Evolutionary conservation across 2,888 invertebrate species (phyloP).

Genomic region (Byasa hedistus): DNA sequence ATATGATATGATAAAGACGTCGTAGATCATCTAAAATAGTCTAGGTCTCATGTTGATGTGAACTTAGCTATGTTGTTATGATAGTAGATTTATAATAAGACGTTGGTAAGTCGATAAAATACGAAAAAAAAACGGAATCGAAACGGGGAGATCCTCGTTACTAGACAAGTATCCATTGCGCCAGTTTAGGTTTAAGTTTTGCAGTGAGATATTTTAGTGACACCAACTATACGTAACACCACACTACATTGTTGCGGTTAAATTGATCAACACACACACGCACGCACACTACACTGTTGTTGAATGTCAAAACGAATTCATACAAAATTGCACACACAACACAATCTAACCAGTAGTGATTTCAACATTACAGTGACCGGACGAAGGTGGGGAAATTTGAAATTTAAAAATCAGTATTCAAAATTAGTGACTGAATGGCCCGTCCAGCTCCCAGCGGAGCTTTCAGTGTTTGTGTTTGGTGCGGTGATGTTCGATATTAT

Average conservation of each 20-base stretch:
- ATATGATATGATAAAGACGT: too few relatives aligned
- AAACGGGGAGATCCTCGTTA: too few relatives aligned
- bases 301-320: slow-evolving; percentile 56
- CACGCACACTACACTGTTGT: slow-evolving; percentile 56
- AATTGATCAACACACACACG: slow-evolving; percentile 44
- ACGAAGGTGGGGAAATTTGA: slow-evolving; percentile 75
- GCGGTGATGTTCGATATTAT: slow-evolving; percentile 48
- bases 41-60: too few relatives aligned
- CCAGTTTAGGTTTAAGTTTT: too few relatives aligned
- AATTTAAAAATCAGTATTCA: slow-evolving; percentile 50
- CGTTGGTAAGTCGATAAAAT: too few relatives aligned
- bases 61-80: too few relatives aligned
- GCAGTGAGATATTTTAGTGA: slow-evolving; percentile 27
- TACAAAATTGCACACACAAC: slow-evolving; percentile 40
- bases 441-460: slow-evolving; percentile 36
- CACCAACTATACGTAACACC: slow-evolving; percentile 32
- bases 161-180: too few relatives aligned
- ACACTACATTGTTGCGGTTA: slow-evolving; percentile 43
- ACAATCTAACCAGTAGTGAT: slow-evolving; percentile 75
- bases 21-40: too few relatives aligned
- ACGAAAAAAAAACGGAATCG: too few relatives aligned
- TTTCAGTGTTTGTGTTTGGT: slow-evolving; percentile 59
- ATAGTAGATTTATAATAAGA: too few relatives aligned
- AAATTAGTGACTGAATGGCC: slow-evolving; percentile 45
- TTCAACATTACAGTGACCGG: slow-evolving; percentile 79